These are phyloP conservation scores for Ostrea denselamellosa DNA, from an alignment of 1,140 invertebrate species.

Conservation along the genomic window DNA sequence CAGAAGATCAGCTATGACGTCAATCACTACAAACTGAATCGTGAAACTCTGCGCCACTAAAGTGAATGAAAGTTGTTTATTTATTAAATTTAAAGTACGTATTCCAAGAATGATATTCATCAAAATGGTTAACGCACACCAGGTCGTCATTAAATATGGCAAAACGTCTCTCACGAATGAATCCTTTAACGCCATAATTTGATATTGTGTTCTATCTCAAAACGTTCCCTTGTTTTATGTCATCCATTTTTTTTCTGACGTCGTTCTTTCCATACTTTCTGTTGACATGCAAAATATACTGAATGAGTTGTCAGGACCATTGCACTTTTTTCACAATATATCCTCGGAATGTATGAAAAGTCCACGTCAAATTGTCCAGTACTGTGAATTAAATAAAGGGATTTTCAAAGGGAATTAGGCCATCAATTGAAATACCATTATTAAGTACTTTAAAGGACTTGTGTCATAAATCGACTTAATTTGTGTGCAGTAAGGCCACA, in stretches of 20 bases:
- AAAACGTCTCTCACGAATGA: conserved; percentile 34
- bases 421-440: neutral
- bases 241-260: too few species aligned
- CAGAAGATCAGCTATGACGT: neutral
- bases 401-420: neutral
- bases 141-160: conserved; percentile 19
- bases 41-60: conserved; percentile 4
- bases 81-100: neutral
- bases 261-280: neutral
- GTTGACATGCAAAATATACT: neutral
- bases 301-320: neutral
- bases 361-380: neutral
- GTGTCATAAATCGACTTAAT: neutral
- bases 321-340: neutral
- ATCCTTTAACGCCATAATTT: conserved; percentile 34
- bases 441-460: neutral
- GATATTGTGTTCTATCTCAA: neutral
- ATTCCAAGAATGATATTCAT: neutral
- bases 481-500: neutral
- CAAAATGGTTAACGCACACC: neutral
- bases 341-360: neutral
- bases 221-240: neutral
- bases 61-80: conserved; percentile 11
- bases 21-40: conserved; percentile 42
- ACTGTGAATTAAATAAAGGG: neutral